A percentile compares a stretch with the other conserved stretches of the same genome.
Evolutionary conservation across 2,797 vertebrate species (phyloP).

Genomic region (Babyrousa celebensis): DNA sequence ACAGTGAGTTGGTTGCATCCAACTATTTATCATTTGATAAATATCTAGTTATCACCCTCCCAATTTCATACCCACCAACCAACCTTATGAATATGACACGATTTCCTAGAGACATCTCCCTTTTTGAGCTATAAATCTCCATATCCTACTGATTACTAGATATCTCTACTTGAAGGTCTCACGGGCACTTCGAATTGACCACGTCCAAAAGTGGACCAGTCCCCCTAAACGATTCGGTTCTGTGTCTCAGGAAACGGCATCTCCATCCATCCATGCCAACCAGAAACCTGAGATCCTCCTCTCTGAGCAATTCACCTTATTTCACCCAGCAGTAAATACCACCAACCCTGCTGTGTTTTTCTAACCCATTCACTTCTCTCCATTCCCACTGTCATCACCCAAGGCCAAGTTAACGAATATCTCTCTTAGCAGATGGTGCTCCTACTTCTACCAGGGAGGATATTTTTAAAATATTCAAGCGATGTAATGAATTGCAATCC

Average conservation of each 20-base stretch:
- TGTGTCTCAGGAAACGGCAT: background rate
- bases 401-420: background rate
- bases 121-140: background rate
- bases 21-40: background rate
- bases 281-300: background rate
- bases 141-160: background rate
- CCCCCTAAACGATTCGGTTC: background rate
- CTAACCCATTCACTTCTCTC: background rate
- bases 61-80: background rate
- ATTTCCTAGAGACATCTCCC: constrained; percentile 14
- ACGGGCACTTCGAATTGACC: background rate
- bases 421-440: background rate
- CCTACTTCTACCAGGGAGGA: background rate
- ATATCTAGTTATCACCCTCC: too few species aligned
- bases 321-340: background rate
- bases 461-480: background rate
- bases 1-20: background rate
- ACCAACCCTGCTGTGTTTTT: background rate
- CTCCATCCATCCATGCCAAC: background rate
- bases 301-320: background rate
- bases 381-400: background rate
- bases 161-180: background rate
- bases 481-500: background rate
- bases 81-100: background rate
- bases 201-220: background rate